Evolutionary conservation across 2,113 vertebrate species (phyloP).

Genomic region (Cinclus cinclus): DNA sequence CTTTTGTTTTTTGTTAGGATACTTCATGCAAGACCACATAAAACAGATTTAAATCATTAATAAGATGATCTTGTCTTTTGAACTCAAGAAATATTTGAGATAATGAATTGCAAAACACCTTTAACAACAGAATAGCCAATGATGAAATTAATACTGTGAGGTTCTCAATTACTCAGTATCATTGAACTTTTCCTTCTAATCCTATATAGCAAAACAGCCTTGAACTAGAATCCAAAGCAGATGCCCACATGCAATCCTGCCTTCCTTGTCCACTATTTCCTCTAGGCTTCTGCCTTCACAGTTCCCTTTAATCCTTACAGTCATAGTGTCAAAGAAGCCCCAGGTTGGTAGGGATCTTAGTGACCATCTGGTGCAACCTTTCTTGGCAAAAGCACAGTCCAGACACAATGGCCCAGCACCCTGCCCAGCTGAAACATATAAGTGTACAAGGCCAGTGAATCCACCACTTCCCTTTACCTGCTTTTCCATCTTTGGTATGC

Average conservation of each 20-base stretch:
- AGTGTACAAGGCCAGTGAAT: not conserved
- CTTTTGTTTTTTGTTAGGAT: not conserved
- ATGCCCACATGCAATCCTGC: not conserved
- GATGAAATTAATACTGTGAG: not conserved
- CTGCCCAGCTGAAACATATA: not conserved
- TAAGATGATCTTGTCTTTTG: not conserved
- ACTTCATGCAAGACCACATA: not conserved
- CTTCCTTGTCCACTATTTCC: not conserved
- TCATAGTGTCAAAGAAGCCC: not conserved
- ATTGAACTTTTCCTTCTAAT: not conserved
- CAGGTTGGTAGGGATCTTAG: not conserved
- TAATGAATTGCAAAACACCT: not conserved
- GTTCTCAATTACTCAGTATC: not conserved
- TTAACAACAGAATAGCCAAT: not conserved
- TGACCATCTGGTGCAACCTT: not conserved
- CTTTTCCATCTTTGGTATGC: not conserved
- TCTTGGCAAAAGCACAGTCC: not conserved
- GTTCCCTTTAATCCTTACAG: not conserved
- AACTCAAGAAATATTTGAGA: not conserved
- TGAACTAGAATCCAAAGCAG: not conserved
- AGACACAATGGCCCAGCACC: not conserved
- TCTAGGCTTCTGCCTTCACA: not conserved
- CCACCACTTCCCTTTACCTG: not conserved
- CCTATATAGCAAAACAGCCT: not conserved
- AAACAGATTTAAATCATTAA: not conserved